Conservation (phyloP, 2,888 invertebrate genomes). For the Eupithecia subfuscata region DNA sequence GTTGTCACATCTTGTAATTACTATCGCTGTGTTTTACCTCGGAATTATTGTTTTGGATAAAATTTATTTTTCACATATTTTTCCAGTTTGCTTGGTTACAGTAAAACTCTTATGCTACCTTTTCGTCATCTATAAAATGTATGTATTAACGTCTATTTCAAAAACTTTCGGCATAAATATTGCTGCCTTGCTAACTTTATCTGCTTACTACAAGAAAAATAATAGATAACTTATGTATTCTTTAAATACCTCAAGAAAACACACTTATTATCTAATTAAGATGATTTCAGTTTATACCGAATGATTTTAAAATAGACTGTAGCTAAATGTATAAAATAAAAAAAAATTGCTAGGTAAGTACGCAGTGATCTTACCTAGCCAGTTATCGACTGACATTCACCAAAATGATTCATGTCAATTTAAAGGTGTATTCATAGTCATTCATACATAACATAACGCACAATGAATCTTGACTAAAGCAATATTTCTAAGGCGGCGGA, state of each 20-base stretch:
- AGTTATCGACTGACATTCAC: background rate
- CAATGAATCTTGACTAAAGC: slow-evolving; percentile 43
- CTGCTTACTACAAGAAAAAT: background rate
- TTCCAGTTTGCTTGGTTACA: background rate
- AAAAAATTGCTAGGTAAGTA: background rate
- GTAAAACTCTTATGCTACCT: background rate
- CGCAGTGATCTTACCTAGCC: background rate
- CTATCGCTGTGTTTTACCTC: slow-evolving; percentile 42
- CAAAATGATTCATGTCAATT: slow-evolving; percentile 26
- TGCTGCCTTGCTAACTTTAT: background rate
- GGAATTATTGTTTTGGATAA: slow-evolving; percentile 47
- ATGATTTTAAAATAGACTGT: background rate
- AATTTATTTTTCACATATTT: background rate
- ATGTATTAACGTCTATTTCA: slow-evolving; percentile 16
- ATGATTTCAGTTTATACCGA: background rate
- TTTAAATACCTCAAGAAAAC: background rate
- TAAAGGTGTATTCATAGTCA: background rate
- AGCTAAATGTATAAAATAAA: background rate
- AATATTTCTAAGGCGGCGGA: slow-evolving; percentile 43
- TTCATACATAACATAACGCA: slow-evolving; percentile 24
- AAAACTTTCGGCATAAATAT: slow-evolving; percentile 17
- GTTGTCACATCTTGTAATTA: slow-evolving; percentile 59
- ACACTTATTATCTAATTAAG: background rate
- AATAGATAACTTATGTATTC: background rate
- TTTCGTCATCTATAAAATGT: background rate